Base-by-base conservation (phyloP, 2,113 vertebrate species). In the Tragelaphus scriptus region DNA sequence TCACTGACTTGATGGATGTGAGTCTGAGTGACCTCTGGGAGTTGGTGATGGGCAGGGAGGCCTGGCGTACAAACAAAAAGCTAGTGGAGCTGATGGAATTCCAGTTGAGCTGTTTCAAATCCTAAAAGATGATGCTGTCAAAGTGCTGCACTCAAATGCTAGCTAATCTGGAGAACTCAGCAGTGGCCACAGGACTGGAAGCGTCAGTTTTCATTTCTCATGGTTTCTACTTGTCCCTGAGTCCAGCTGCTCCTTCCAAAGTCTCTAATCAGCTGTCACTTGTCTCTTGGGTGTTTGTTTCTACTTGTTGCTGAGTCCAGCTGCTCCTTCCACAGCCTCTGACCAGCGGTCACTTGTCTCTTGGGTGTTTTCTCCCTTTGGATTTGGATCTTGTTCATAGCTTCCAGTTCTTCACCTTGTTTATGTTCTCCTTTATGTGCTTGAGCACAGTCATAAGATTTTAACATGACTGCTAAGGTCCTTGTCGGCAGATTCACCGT, bases 381-480 rank as follows among this genome's bases (percentile, higher is more conserved):
- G n/a, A 21, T 6, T 6, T 44, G 75, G n/a, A n/a, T 32, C 40
- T 71, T 40, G 32, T 44, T 19, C 3, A 13, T 2, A 2, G 40
- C 32, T 19, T 16, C 17, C 63, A 23, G 30, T 14, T 77, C 53
- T n/a, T 17, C 36, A 2, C 26, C n/a, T 19, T 4, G 36, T 36
- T 32, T 9, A 7, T 1, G 19, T 2, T 51, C 19, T 23, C 40
- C 53, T 71, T n/a, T 19, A 26, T 12, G 5, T 2, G 32, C 19
- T 7, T 19, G 53, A 21, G 44, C 9, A 6, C 1, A 36, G 58
- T 19, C 30, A 0, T 17, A 3, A 51, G 79, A 14, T 6, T 10
- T 10, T 6, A 51, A 4, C 1, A 5, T 11, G 19, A 2, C 7
- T n/a, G 49, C 61, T 32, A 3, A 53, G 0, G 26, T 11, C 44